These are phyloP conservation scores for Brachionus koreanus DNA, from an alignment of 1,140 invertebrate species.

Conservation along the genomic window DNA sequence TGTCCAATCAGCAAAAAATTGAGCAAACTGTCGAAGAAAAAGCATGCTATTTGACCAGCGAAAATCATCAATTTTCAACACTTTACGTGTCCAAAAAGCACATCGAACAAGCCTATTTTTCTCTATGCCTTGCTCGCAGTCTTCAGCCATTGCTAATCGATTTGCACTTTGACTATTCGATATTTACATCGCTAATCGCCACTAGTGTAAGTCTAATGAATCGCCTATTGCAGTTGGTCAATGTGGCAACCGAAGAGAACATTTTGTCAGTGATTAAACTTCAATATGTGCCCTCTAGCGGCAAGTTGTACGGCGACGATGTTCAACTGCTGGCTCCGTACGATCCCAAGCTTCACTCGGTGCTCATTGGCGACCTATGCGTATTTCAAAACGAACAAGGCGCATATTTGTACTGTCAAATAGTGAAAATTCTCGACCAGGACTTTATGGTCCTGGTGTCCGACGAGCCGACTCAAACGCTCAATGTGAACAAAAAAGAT, in stretches of 20 bases:
- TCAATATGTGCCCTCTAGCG: slow-evolving; percentile 36
- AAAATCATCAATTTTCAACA: slow-evolving; percentile 14
- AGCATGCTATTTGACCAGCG: slow-evolving; percentile 36
- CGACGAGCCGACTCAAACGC: background rate
- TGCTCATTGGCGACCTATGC: slow-evolving; percentile 39
- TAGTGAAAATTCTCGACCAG: background rate
- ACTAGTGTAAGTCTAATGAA: slow-evolving; percentile 21
- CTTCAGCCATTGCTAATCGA: background rate
- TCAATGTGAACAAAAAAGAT: background rate
- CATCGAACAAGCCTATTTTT: slow-evolving; percentile 44
- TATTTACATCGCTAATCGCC: slow-evolving; percentile 27
- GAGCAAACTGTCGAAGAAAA: slow-evolving; percentile 44
- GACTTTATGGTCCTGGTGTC: background rate
- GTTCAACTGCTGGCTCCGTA: background rate
- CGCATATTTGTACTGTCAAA: slow-evolving; percentile 34
- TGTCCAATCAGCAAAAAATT: slow-evolving; percentile 29
- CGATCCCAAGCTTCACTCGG: background rate
- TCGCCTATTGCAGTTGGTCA: slow-evolving; percentile 20
- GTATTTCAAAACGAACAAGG: slow-evolving; percentile 18
- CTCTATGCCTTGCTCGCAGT: slow-evolving; percentile 21
- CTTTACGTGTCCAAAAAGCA: slow-evolving; percentile 41
- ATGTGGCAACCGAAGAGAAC: slow-evolving; percentile 44
- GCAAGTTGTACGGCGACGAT: slow-evolving; percentile 43
- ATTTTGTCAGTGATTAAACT: slow-evolving; percentile 43
- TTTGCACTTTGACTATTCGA: slow-evolving; percentile 20